Base-by-base conservation (phyloP, 2,797 vertebrate species). In the Tokudaia muenninki region DNA sequence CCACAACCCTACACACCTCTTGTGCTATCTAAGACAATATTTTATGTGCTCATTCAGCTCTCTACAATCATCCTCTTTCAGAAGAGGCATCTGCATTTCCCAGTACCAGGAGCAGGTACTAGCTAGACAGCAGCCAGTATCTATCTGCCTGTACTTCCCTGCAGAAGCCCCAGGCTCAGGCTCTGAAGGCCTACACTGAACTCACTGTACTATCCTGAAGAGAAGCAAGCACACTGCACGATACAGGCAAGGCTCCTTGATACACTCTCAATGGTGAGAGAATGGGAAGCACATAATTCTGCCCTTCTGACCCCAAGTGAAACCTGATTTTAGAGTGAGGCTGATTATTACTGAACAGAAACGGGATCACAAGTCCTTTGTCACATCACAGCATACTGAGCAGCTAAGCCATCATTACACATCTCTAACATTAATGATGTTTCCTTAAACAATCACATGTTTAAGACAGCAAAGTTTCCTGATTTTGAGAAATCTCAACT, bases 401-500 rank as follows among this genome's bases (percentile, higher is more conserved):
- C 47, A 86, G n/a, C 31, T 37, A 65, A 34, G 31, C 34, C 77
- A 63, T 12, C 84, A 59, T 7, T 55, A n/a, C 44, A 75, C 74
- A 47, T 92, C 78, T 84, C 9, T 16, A 95, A n/a, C 90, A 83
- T 55, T 80, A 41, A 83, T 47, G 29, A 26, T 74, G 63, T 44
- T 82, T 77, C 67, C n/a, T 86, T 95, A 94, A 91, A 34, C 55
- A 90, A 67, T 31, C 61, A 86, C 41, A 80, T 41, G 19, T 44
- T 44, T 89, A 84, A 91, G 63, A 6, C 50, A 86, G n/a, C 13
- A 86, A 59, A 83, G 19, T 70, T 63, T 84, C 44, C 34, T 44
- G 79, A 61, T 75, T 94, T 89, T 94, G 79, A 91, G 41, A 94
- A 92, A 94, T 65, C 37, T 57, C 47, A 84, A 78, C 31, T 94